A percentile compares a stretch with the other conserved stretches of the same genome.
Conservation (phyloP, 2,113 vertebrate species). For the Xenopus laevis region DNA sequence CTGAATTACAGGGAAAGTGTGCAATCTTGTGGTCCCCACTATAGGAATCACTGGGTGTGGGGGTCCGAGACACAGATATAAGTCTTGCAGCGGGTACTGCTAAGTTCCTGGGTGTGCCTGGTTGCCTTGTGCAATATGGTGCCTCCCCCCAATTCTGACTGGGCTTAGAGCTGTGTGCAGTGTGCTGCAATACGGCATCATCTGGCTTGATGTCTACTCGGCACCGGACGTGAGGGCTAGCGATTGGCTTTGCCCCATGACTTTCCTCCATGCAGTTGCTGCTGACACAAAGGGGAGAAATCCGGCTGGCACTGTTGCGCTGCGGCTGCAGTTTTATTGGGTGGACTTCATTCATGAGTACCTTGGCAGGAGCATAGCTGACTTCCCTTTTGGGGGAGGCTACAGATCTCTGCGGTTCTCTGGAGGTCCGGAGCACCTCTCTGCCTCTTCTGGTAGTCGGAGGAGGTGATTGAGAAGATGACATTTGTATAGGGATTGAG, state of each 20-base stretch:
- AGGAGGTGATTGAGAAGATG: conserved; percentile 53
- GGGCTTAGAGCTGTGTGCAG: conserved; percentile 59
- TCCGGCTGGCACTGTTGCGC: conserved; percentile 73
- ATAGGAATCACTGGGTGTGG: conserved; percentile 85
- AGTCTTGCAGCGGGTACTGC: conserved; percentile 73
- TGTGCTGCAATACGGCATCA: conserved; percentile 78
- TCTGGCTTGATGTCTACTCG: conserved; percentile 92
- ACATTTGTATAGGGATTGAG: conserved; percentile 72
- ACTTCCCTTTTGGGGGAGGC: conserved; percentile 72
- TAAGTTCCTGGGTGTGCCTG: conserved; percentile 68
- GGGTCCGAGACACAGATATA: conserved; percentile 70
- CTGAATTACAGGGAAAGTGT: conserved; percentile 65
- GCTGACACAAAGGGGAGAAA: conserved; percentile 81
- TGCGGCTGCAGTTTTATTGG: conserved; percentile 92
- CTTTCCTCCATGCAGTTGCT: conserved; percentile 76
- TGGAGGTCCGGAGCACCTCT: conserved; percentile 60
- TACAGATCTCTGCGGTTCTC: conserved; percentile 63
- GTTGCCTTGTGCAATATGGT: conserved; percentile 64
- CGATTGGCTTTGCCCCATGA: conserved; percentile 57
- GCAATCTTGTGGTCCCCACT: conserved; percentile 75
- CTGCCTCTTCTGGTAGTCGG: conserved; percentile 63
- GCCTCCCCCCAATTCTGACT: conserved; percentile 56
- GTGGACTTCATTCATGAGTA: conserved; percentile 85
- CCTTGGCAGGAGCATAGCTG: conserved; percentile 64
- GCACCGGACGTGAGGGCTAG: conserved; percentile 83